Base-by-base conservation (phyloP, 2,797 vertebrate species). In the Columba guinea region DNA sequence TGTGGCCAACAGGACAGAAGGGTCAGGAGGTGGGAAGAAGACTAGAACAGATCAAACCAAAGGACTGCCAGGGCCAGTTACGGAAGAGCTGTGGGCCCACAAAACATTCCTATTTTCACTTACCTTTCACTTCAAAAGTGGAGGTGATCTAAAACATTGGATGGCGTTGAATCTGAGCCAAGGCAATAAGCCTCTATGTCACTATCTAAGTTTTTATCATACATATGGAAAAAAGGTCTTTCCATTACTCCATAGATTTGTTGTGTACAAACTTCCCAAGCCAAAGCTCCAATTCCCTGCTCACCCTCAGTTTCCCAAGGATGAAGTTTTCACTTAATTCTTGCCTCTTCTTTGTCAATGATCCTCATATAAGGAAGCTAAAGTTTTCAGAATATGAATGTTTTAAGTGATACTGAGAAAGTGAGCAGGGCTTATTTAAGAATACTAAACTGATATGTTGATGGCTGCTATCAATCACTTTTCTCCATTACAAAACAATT, bases 381-480 rank as follows among this genome's bases (percentile, higher is more conserved):
- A 89, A 55, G 11, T 68, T 78, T 65, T 75, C 71, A 85, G 15
- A 74, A 77, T 3, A 27, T 10, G 9, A 74, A 53, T 39, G 26
- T 52, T 82, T 71, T 39, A 90, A 90, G 17, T 7, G 18, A 67
- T 75, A 67, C 48, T 23, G 32, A 64, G 60, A 90, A 84, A 86
- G 60, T 7, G 18, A 82, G n/a, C 55, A 82, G 41, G 84, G 63
- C 63, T 78, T 71, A 89, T 79, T 85, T 69, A 91, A 46, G 16
- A 70, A n/a, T 75, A 80, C 74, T 89, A 84, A 87, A 32, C 23
- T 55, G 58, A 15, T 89, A 83, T 27, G 35, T 46, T 87, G 82
- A 74, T 77, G 71, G 75, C 51, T 94, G 60, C 87, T 71, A 94
- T 91, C 93, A 94, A 91, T 83, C 89, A 80, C 41, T 77, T 58